Evolutionary conservation across 2,113 vertebrate genomes (phyloP).

Genomic region (Dicentrarchus labrax): DNA sequence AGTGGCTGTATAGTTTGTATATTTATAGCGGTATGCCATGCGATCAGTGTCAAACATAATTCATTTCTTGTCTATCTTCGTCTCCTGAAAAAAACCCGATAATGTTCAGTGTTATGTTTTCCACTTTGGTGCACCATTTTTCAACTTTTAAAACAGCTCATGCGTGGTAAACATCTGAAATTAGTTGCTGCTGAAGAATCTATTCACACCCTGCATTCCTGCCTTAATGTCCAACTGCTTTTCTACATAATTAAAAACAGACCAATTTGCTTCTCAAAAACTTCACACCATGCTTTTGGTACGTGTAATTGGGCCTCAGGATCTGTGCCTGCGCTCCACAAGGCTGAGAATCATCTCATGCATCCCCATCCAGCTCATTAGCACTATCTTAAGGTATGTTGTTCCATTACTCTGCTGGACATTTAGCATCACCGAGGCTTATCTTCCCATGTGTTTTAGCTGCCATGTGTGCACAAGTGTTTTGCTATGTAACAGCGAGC

Average conservation of each 20-base stretch:
- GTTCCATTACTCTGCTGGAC: conserved; percentile 3
- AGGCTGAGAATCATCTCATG: conserved; percentile 16
- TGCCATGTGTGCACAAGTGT: not conserved
- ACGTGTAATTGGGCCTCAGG: conserved; percentile 39
- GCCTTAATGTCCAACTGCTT: conserved; percentile 63
- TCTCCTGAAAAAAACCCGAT: not conserved
- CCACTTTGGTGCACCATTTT: conserved; percentile 46
- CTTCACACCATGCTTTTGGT: conserved; percentile 54
- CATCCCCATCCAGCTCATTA: conserved; percentile 34
- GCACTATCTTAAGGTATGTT: not conserved
- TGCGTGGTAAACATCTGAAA: conserved; percentile 71
- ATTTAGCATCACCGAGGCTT: not conserved
- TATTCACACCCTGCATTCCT: conserved; percentile 71
- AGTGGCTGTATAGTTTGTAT: conserved; percentile 12
- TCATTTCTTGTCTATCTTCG: conserved; percentile 6
- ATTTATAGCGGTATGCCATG: conserved; percentile 14
- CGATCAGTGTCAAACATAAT: conserved; percentile 32
- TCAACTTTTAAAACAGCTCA: conserved; percentile 61
- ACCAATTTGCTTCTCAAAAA: conserved; percentile 63
- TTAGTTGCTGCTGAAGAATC: conserved; percentile 70
- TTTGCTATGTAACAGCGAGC: not conserved
- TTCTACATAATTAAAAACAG: conserved; percentile 73
- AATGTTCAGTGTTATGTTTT: conserved; percentile 48
- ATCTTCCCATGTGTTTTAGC: not conserved
- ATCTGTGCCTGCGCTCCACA: not conserved